Evolutionary conservation across 37 sponge, comb jelly and placozoan species (phyloP), one percentile per base, ranked within the genome.

Genomic region (Oopsacas minuta): DNA sequence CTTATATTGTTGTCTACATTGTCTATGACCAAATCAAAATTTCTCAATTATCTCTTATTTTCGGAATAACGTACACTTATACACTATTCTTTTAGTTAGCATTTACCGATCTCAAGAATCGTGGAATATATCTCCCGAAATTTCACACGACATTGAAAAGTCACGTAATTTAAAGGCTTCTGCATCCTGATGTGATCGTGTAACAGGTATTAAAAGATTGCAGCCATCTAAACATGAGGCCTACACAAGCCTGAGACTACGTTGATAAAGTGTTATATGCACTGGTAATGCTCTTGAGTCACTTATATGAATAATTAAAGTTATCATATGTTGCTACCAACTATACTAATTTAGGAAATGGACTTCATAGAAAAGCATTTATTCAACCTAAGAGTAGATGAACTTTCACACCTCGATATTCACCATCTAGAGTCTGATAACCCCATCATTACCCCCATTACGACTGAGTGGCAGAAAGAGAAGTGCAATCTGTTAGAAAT

Each of bases 401-500:
- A 10, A 61, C 28, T 61, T 61, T 34, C 75, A 61, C 75, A 12
- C 20, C 75, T 61, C 75, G 75, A 42, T 42, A 42, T 61, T n/a
- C 75, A 61, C 30, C 75, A 61, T n/a, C 17, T 61, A 61, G 28
- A 61, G 22, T 61, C 75, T 34, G 75, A 61, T 34, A 61, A 61
- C 30, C 75, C 75, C 75, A 61, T 61, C 7, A 61, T 61, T 32
- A 25, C 75, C 75, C 75, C 75, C 22, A 61, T 61, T 61, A 61
- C 75, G 75, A 61, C 30, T n/a, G 75, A 61, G 75, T 61, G 75
- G 75, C 75, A 61, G 75, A 61, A 61, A 61, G 75, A 61, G 28
- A 61, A 12, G 75, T 61, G 75, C 75, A n/a, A 61, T 61, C 30
- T 61, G 75, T 61, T 61, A 61, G 75, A n/a, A 25, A 61, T 61